These are phyloP conservation scores for Bradypus variegatus DNA, from an alignment of 2,797 vertebrate species.

Conservation along the genomic window DNA sequence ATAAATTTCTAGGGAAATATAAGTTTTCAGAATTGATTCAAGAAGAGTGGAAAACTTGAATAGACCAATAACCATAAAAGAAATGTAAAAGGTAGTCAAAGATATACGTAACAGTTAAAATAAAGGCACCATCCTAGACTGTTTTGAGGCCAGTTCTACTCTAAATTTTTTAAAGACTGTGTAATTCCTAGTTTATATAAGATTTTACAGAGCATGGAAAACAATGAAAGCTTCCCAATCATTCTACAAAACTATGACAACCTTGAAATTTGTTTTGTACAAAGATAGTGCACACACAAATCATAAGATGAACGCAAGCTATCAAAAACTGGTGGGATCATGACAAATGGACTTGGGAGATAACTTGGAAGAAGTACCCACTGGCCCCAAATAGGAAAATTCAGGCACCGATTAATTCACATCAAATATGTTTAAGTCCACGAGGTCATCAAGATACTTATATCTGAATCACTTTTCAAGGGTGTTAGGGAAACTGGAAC, in stretches of 20 bases:
- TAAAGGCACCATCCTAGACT: not conserved
- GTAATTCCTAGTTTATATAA: not conserved
- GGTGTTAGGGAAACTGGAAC: not conserved
- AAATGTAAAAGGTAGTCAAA: not conserved
- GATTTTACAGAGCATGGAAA: not conserved
- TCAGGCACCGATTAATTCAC: not conserved
- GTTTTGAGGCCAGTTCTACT: not conserved
- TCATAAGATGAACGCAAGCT: not conserved
- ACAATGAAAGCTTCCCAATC: not conserved
- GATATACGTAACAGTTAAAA: no score
- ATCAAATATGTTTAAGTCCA: not conserved
- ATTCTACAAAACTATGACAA: not conserved
- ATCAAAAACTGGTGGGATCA: not conserved
- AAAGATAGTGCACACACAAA: not conserved
- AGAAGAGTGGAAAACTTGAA: not conserved
- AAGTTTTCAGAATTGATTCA: not conserved
- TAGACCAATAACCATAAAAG: not conserved
- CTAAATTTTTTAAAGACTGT: not conserved
- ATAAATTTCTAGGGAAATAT: not conserved
- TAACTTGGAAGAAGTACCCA: not conserved
- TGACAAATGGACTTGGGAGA: not conserved
- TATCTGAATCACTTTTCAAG: not conserved
- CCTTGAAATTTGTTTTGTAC: no score
- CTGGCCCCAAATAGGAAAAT: not conserved
- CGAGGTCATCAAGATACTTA: not conserved